Evolutionary conservation across 2,888 invertebrate species (phyloP).

Genomic region (Pristionchus japonicus): DNA sequence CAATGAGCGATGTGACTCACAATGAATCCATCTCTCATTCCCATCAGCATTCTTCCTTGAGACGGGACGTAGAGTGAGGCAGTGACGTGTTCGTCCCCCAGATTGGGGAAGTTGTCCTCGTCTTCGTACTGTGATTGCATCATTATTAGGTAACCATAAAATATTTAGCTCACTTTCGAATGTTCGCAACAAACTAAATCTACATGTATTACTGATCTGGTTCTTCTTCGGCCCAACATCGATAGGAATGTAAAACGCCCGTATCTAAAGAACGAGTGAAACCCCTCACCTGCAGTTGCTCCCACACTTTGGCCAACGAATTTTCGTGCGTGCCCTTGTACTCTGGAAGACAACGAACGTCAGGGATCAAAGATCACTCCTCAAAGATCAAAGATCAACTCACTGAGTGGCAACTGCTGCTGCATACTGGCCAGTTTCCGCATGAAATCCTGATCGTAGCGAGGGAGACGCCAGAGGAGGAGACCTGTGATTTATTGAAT

Average conservation of each 20-base stretch:
- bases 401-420: constrained; percentile 57
- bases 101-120: constrained; percentile 47
- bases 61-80: constrained; percentile 91
- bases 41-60: constrained; percentile 93
- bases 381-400: constrained; percentile 30
- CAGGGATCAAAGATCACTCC: not conserved
- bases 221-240: too few species aligned
- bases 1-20: too few species aligned
- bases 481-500: constrained; percentile 47
- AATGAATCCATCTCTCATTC: constrained; percentile 94
- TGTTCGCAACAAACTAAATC: too few species aligned
- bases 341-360: constrained; percentile 49
- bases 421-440: constrained; percentile 51
- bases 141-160: not conserved
- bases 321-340: constrained; percentile 64
- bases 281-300: constrained; percentile 49
- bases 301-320: constrained; percentile 60
- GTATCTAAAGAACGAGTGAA: constrained; percentile 7
- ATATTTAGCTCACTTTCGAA: too few species aligned
- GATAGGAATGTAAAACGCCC: too few species aligned
- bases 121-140: constrained; percentile 12
- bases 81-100: constrained; percentile 52
- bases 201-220: too few species aligned
- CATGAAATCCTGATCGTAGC: constrained; percentile 61
- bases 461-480: constrained; percentile 60